Evolutionary conservation across 92 coral and sea anemone species (phyloP), one percentile per base, ranked within the genome.

Genomic region (Pocillopora grandis): DNA sequence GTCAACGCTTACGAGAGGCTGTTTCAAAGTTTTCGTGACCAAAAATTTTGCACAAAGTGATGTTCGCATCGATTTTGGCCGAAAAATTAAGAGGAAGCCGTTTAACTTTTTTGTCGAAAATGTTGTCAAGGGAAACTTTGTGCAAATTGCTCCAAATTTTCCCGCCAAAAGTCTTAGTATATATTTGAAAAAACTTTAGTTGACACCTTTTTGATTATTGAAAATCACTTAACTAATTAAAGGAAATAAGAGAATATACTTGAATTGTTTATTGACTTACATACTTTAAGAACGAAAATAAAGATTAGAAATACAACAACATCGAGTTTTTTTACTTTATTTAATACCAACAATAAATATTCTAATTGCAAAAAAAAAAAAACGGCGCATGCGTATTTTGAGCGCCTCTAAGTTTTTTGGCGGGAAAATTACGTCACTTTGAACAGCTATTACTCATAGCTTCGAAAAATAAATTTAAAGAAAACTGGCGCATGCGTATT

Each of bases 161-260:
- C 77, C 77, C 77, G 77, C 77, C 77, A 72, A 72, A 72, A 72
- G 77, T 19, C 77, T 72, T 72, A 52, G 77, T 72, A 72, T 19
- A 72, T n/a, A 35, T 6, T 11, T 35, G 3, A 5, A 37, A 13
- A 2, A 2, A 36, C 33, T 70, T 70, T 70, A 14, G 52, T 37
- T 17, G 2, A 37, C 56, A 70, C 57, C 19, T 70, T 70, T 70
- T 70, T 14, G 42, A 35, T 17, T 6, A 14, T 36, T 70, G 21
- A 70, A 70, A 35, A 31, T 70, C 75, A 17, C 3, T 70, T 70
- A 70, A 33, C 57, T 70, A 69, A 69, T 69, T 69, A 70, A 70
- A 20, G 21, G n/a, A 20, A n/a, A 70, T 65, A 19, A 5, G 18
- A 36, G 0, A 70, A 70, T 70, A 70, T 21, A 70, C 74, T 70